Evolutionary conservation across 2,888 invertebrate species (phyloP).

Genomic region (Lumbricus terrestris): DNA sequence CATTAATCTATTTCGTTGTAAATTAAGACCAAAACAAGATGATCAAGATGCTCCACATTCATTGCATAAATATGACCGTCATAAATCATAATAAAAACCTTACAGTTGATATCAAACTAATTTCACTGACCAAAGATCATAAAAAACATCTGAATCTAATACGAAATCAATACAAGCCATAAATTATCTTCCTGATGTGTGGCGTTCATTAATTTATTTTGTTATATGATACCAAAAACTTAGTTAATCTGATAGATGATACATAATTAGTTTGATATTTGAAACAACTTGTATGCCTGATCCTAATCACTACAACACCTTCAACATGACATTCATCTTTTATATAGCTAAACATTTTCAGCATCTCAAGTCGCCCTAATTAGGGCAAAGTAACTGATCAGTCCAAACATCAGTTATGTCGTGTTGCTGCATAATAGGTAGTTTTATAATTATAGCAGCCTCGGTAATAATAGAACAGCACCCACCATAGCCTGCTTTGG

Average conservation of each 20-base stretch:
- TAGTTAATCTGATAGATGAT: not conserved
- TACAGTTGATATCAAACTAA: no score
- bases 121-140: not conserved
- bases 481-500: no score
- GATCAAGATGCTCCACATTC: no score
- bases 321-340: not conserved
- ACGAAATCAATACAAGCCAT: not conserved
- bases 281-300: not conserved
- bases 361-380: not conserved
- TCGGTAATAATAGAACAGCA: no score
- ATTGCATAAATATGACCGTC: no score
- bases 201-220: not conserved
- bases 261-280: not conserved
- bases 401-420: not conserved
- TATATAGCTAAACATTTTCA: not conserved
- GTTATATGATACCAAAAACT: not conserved
- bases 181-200: not conserved
- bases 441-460: no score
- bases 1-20: no score
- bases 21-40: no score
- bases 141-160: not conserved
- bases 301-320: not conserved
- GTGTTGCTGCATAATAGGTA: no score
- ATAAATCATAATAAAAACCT: no score
- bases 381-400: not conserved